phyloP scores from a whole-genome alignment of 2,797 vertebrate genomes.

The Danionella dracula region DNA sequence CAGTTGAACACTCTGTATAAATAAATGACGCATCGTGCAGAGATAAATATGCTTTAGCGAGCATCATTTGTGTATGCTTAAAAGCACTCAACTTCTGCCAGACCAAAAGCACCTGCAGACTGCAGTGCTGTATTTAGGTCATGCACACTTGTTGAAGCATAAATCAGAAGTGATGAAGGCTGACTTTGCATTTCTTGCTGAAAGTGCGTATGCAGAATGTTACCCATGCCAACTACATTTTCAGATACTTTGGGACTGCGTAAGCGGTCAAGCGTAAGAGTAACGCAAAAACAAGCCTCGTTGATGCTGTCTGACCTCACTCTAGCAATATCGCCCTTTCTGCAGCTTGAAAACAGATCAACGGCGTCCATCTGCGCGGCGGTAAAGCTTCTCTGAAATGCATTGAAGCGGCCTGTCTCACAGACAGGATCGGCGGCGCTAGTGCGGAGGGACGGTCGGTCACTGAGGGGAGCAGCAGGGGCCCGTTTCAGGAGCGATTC shows the following conservation, averaged over 20 bases:
- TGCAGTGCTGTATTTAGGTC: neutral
- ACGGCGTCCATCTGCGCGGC: slow-evolving; percentile 81
- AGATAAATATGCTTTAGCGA: neutral
- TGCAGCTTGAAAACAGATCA: slow-evolving; percentile 92
- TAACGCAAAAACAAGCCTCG: neutral
- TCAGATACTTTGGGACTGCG: no score
- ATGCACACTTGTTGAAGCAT: neutral
- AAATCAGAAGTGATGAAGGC: neutral
- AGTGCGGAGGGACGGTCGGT: neutral
- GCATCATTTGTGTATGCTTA: no score
- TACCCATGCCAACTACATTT: no score
- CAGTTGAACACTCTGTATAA: no score
- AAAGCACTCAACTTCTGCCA: neutral
- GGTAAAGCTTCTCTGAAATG: slow-evolving; percentile 62
- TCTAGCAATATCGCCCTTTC: slow-evolving; percentile 86
- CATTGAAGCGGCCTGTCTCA: slow-evolving; percentile 72
- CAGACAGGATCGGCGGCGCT: slow-evolving; percentile 52
- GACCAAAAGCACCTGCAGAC: neutral
- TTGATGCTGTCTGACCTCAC: slow-evolving; percentile 74
- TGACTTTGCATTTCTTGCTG: neutral
- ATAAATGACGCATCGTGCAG: neutral
- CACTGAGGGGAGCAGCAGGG: neutral
- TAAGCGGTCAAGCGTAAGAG: neutral
- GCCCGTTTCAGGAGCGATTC: neutral
- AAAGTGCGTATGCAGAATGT: neutral